phyloP scores from a whole-genome alignment of 2,113 vertebrate species.

The Bostrychus sinensis region DNA sequence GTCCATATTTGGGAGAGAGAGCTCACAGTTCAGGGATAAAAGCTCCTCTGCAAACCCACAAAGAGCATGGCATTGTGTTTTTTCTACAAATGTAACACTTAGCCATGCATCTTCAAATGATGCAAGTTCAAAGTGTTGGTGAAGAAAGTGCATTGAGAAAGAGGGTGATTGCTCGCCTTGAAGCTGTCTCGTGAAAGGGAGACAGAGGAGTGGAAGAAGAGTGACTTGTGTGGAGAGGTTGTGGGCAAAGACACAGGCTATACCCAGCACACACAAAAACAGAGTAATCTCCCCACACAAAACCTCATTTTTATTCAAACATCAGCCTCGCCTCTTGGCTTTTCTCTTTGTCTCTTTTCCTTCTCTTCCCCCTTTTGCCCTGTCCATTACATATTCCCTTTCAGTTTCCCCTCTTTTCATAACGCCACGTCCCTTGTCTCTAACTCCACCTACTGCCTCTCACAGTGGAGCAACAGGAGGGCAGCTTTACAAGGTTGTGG shows the following conservation, averaged over 20 bases:
- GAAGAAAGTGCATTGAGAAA: conserved; percentile 25
- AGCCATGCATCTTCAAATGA: conserved; percentile 18
- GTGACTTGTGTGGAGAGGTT: conserved; percentile 36
- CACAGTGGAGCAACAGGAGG: conserved; percentile 34
- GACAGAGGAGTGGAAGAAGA: conserved; percentile 39
- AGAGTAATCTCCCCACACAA: conserved; percentile 63
- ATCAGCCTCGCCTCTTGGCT: conserved; percentile 33
- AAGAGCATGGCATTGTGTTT: not conserved
- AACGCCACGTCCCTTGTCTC: conserved; percentile 36
- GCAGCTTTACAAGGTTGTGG: conserved; percentile 24
- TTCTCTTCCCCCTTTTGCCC: conserved; percentile 26
- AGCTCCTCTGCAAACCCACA: conserved; percentile 4
- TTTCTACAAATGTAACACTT: conserved; percentile 16
- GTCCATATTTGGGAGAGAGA: conserved; percentile 1
- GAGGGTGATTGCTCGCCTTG: conserved; percentile 17
- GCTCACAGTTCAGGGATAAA: conserved; percentile 16
- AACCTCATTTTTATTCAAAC: conserved; percentile 69
- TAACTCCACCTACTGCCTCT: conserved; percentile 32
- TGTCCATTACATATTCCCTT: conserved; percentile 59
- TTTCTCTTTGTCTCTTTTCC: conserved; percentile 35
- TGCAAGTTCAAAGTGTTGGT: conserved; percentile 22
- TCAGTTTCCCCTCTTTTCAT: conserved; percentile 25
- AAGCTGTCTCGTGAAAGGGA: conserved; percentile 23
- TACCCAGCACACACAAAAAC: conserved; percentile 36
- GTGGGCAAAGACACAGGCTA: conserved; percentile 34